A percentile compares a stretch with the other conserved stretches of the same genome.
Evolutionary conservation across 35 echinoderm and acorn worm species (phyloP).

Genomic region (Apostichopus parvimensis): DNA sequence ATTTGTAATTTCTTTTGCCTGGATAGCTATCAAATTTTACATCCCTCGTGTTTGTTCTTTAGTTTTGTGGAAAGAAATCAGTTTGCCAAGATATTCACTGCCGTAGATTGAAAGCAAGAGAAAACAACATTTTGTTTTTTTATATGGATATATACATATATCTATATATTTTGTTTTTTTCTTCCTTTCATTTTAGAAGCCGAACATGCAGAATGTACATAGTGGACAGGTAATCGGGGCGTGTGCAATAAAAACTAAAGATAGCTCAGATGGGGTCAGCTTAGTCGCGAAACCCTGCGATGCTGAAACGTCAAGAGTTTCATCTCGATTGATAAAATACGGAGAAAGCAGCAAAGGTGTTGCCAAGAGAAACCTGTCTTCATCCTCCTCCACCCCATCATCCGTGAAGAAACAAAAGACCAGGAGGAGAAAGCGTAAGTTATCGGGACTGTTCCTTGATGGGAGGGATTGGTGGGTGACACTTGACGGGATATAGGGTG

Average conservation of each 20-base stretch:
- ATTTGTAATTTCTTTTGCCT: too few relatives aligned
- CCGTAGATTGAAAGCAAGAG: too few relatives aligned
- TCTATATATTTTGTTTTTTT: background rate
- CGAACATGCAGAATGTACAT: background rate
- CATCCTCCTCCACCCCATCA: slow-evolving; percentile 14
- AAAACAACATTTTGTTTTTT: too few relatives aligned
- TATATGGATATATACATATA: too few relatives aligned
- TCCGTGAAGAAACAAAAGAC: slow-evolving; percentile 8
- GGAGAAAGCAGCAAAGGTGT: background rate
- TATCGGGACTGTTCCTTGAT: background rate
- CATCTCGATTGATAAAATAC: background rate
- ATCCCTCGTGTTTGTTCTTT: too few relatives aligned
- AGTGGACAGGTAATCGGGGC: background rate
- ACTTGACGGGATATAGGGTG: too few relatives aligned
- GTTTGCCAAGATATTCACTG: too few relatives aligned
- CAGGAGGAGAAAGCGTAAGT: slow-evolving; percentile 29
- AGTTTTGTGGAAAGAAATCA: too few relatives aligned
- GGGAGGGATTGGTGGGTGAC: too few relatives aligned
- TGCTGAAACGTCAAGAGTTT: background rate
- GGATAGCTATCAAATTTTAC: too few relatives aligned
- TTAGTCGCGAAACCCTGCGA: background rate
- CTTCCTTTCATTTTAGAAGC: background rate
- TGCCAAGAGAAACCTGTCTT: background rate
- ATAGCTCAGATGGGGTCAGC: background rate
- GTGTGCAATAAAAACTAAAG: slow-evolving; percentile 12